These are phyloP conservation scores for Acanthurus lineatus DNA, from an alignment of 2,797 vertebrate genomes.

Conservation along the genomic window DNA sequence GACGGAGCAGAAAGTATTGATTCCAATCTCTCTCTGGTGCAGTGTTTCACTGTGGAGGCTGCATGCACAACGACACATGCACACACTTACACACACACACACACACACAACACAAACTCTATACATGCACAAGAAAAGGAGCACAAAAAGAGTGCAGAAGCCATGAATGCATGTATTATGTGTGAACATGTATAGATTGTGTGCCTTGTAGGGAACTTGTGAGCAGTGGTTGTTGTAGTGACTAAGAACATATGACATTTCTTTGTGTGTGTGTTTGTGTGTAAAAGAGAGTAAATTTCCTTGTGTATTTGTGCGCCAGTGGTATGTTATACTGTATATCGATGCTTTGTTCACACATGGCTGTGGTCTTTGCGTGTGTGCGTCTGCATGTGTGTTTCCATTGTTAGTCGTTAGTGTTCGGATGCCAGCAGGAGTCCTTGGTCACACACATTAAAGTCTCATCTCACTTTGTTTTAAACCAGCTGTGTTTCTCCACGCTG, in stretches of 20 bases:
- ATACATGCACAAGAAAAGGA: conserved; percentile 27
- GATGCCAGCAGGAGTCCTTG: conserved; percentile 72
- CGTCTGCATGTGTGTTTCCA: conserved; percentile 28
- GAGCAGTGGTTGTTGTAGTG: conserved; percentile 16
- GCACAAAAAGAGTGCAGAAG: conserved; percentile 49
- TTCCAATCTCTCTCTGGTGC: conserved; percentile 94
- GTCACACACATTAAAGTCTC: conserved; percentile 81
- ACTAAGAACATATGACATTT: conserved; percentile 11
- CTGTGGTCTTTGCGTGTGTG: conserved; percentile 20
- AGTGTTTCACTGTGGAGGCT: conserved; percentile 93
- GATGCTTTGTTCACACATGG: conserved; percentile 36
- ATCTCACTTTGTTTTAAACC: conserved; percentile 76
- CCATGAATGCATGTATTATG: conserved; percentile 38
- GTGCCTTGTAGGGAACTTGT: conserved; percentile 41
- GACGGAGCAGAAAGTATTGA: conserved; percentile 97
- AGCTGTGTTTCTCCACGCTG: conserved; percentile 80
- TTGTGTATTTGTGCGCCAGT: conserved; percentile 44
- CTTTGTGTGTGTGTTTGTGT: background rate
- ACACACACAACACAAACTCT: conserved; percentile 19
- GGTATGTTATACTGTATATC: conserved; percentile 41
- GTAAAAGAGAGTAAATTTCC: conserved; percentile 7
- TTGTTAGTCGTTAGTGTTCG: conserved; percentile 58
- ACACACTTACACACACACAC: conserved; percentile 40
- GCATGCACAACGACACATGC: conserved; percentile 55
- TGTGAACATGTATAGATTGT: conserved; percentile 26